Base-by-base conservation (phyloP, 2,888 invertebrate genomes). In the Dryadula phaetusa region DNA sequence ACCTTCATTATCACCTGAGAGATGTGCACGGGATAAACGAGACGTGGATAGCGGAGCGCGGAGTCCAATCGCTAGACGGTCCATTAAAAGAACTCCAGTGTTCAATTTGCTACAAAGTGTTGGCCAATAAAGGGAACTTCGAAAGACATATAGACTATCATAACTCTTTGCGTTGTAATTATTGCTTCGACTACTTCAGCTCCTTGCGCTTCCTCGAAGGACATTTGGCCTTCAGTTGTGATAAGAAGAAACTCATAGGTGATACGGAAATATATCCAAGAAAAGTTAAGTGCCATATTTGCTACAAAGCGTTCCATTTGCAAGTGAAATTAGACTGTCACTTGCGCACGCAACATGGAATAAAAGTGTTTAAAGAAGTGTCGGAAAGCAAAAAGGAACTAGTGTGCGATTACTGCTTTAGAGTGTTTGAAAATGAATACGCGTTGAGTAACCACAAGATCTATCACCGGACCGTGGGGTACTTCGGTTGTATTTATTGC, bases 251-350 rank as follows among this genome's bases (percentile, higher is more conserved):
- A 62, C 78, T 92, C 1, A 72, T 93, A 46, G 93, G 93, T 10
- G 87, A 90, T 46, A 86, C 89, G 0, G 93, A 93, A 74, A 77
- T 84, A 14, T 82, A 88, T 67, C 82, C 90, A 1, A 88, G 84
- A 72, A 88, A 83, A 70, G 81, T 93, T 14, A 93, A 93, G 73
- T 93, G 93, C 74, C 80, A 88, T 46, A 73, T 87, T 8, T 93
- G 93, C 74, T 93, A 92, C 78, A 93, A 93, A 76, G 85, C 93
- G 0, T 93, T 93, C 82, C 89, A 92, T 69, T 71, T 93, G 62
- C 88, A 90, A 79, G 90, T 93, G 42, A 93, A 93, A 74, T 76
- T 93, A 47, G 92, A 92, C 70, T 93, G 93, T 68, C 93, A 93
- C 71, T 70, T 93, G 73, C 83, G 88, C 18, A 88, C 87, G 4